Conservation (phyloP, 2,797 vertebrate species). For the Picus viridis region DNA sequence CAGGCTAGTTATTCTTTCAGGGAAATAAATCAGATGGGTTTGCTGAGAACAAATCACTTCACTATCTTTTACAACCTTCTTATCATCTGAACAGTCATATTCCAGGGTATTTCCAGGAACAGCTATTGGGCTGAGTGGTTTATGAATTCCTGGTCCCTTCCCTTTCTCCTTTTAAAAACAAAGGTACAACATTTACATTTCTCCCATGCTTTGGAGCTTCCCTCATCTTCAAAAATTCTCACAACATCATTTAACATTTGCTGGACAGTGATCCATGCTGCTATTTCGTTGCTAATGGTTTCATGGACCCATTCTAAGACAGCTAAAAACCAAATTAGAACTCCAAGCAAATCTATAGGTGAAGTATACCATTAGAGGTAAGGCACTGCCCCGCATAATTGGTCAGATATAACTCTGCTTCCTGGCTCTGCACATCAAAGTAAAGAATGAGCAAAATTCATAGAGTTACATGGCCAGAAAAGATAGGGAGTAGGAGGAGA, state of each 20-base stretch:
- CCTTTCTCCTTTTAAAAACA: neutral
- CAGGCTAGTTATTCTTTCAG: neutral
- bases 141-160: neutral
- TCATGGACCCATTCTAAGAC: neutral
- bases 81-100: neutral
- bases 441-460: neutral
- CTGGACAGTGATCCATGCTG: neutral
- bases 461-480: neutral
- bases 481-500: accelerated
- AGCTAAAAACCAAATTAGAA: neutral
- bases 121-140: neutral
- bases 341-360: neutral
- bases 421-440: neutral
- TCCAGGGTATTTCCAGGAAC: neutral
- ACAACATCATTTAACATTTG: neutral
- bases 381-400: neutral
- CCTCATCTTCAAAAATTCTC: neutral
- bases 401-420: accelerated
- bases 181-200: neutral
- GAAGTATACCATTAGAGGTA: neutral
- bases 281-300: neutral
- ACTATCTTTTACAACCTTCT: neutral
- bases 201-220: neutral
- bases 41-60: neutral
- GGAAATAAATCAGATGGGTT: conserved; percentile 14